Conservation (phyloP, 2,797 vertebrate genomes). For the Dendrocincla fuliginosa region DNA sequence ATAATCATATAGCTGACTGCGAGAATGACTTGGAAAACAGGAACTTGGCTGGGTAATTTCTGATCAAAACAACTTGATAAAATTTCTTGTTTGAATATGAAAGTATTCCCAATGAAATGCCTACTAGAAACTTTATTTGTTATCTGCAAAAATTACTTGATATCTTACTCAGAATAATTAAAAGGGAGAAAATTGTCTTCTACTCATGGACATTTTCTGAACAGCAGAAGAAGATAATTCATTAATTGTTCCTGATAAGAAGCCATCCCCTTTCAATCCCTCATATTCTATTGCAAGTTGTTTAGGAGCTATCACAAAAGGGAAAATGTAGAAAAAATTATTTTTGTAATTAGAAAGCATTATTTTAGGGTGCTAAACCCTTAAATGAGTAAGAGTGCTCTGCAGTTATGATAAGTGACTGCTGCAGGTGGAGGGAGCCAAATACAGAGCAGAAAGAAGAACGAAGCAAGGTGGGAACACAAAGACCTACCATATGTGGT, state of each 20-base stretch:
- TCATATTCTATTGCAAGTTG: neutral
- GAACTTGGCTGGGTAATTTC: neutral
- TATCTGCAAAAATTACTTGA: neutral
- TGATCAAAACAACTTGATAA: neutral
- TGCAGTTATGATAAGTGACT: neutral
- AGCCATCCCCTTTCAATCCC: neutral
- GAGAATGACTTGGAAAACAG: neutral
- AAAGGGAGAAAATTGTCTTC: neutral
- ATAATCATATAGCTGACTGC: neutral
- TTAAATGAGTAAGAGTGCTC: neutral
- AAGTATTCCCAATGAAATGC: neutral
- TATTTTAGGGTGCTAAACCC: neutral
- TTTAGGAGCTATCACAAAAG: neutral
- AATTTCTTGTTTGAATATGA: neutral
- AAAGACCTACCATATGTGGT: fast-evolving
- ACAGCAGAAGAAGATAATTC: neutral
- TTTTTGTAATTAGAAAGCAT: neutral
- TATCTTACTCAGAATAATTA: neutral
- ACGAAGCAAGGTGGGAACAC: neutral
- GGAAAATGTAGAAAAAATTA: neutral
- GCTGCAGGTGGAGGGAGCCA: neutral
- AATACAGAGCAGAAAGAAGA: neutral
- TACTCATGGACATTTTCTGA: neutral
- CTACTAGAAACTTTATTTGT: neutral
- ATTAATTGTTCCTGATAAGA: neutral